These are phyloP conservation scores for Galago senegalensis DNA, from an alignment of 2,797 vertebrate genomes.

Conservation along the genomic window DNA sequence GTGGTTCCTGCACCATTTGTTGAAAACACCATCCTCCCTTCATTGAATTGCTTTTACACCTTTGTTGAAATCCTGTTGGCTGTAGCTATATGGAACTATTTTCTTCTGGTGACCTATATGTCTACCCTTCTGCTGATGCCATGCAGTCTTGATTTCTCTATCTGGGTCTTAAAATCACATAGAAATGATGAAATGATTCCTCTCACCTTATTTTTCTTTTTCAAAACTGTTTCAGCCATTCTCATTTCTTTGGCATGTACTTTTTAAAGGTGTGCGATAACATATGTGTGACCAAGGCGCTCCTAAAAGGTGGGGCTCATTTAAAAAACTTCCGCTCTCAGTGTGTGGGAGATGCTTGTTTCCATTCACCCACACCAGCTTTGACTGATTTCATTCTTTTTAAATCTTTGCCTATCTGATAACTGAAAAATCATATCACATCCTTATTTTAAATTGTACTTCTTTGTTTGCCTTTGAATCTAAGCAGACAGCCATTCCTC, in stretches of 20 bases:
- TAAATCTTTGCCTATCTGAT: conserved; percentile 73
- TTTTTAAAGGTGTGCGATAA: conserved; percentile 46
- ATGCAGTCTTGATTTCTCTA: background rate
- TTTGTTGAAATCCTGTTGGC: background rate
- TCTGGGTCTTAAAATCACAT: background rate
- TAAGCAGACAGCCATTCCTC: background rate
- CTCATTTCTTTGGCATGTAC: background rate
- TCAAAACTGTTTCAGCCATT: background rate
- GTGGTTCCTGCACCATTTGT: background rate
- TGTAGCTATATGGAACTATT: background rate
- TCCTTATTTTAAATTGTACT: conserved; percentile 58
- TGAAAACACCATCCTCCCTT: background rate
- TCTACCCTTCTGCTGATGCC: background rate
- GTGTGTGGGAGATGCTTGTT: background rate
- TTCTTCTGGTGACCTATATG: background rate
- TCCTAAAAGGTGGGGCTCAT: background rate
- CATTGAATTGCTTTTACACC: background rate
- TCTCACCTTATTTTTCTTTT: conserved; percentile 43
- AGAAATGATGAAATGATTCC: background rate
- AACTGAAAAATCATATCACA: conserved; percentile 69
- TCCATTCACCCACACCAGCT: conserved; percentile 64
- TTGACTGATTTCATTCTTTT: conserved; percentile 41
- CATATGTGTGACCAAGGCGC: background rate
- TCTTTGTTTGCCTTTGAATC: conserved; percentile 46
- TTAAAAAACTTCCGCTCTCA: conserved; percentile 16